Evolutionary conservation across 2,888 invertebrate species (phyloP).

Genomic region (Xiphydria camelus): DNA sequence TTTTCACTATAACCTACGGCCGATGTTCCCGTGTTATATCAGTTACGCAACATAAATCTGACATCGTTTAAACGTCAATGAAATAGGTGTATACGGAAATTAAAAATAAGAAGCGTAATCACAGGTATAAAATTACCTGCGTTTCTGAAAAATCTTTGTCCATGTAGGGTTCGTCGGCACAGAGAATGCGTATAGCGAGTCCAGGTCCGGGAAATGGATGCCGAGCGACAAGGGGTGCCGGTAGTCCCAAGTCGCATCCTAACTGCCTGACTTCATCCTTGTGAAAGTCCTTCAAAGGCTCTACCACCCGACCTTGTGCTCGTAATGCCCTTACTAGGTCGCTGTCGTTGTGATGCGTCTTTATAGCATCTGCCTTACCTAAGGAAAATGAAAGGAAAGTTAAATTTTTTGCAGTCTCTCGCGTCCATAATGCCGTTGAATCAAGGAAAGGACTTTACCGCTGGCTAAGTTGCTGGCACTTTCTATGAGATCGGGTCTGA

Average conservation of each 20-base stretch:
- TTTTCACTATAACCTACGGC: constrained; percentile 87
- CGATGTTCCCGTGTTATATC: no score
- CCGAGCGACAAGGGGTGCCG: constrained; percentile 82
- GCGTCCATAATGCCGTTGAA: no score
- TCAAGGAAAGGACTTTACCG: constrained; percentile 39
- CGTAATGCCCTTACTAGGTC: constrained; percentile 81
- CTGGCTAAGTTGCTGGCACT: constrained; percentile 89
- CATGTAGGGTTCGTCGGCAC: constrained; percentile 93
- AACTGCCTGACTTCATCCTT: constrained; percentile 94
- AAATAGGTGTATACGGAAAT: neutral
- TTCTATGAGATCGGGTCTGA: constrained; percentile 97
- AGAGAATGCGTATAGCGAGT: constrained; percentile 92
- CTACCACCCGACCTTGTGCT: constrained; percentile 84
- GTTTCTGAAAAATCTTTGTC: constrained; percentile 96
- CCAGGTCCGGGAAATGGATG: constrained; percentile 99
- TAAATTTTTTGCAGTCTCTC: no score
- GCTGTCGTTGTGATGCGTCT: constrained; percentile 99
- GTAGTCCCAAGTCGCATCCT: constrained; percentile 88
- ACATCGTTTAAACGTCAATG: neutral
- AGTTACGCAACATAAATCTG: constrained; percentile 1
- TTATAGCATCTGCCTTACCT: constrained; percentile 91
- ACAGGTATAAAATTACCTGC: constrained; percentile 65
- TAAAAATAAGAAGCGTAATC: neutral
- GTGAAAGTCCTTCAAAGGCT: constrained; percentile 98
- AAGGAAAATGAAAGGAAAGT: neutral